Evolutionary conservation across 2,113 vertebrate species (phyloP).

Genomic region (Pelvicachromis taeniatus): DNA sequence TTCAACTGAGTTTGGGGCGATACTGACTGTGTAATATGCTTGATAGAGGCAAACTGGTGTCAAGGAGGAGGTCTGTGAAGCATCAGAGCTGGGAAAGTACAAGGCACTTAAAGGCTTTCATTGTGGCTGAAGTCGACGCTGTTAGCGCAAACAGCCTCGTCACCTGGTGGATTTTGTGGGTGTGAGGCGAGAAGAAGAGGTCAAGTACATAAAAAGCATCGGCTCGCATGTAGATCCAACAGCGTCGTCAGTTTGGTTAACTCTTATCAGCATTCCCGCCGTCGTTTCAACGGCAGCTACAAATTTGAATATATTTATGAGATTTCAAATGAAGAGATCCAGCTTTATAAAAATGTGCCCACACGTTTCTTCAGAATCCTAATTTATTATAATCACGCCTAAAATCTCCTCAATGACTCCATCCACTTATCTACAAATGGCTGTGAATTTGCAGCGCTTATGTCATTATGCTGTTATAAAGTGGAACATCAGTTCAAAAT

Average conservation of each 20-base stretch:
- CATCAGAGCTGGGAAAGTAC: conserved; percentile 13
- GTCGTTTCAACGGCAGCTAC: neutral
- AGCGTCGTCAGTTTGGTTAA: neutral
- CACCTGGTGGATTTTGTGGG: conserved; percentile 38
- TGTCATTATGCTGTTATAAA: conserved; percentile 42
- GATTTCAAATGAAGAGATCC: conserved; percentile 7
- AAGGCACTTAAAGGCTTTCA: conserved; percentile 36
- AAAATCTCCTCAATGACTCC: conserved; percentile 49
- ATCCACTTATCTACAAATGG: conserved; percentile 45
- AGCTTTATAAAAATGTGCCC: conserved; percentile 4
- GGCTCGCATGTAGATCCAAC: conserved; percentile 16
- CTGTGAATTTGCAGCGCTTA: conserved; percentile 24
- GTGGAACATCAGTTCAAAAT: conserved; percentile 38
- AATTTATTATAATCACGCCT: conserved; percentile 45
- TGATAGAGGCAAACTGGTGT: neutral
- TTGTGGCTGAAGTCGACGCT: conserved; percentile 31
- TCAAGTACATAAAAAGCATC: conserved; percentile 39
- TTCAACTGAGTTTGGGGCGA: neutral
- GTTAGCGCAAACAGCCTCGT: conserved; percentile 47
- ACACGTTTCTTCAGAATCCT: conserved; percentile 27
- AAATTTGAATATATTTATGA: conserved; percentile 28
- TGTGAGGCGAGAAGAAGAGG: conserved; percentile 5
- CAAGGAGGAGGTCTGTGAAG: conserved; percentile 6
- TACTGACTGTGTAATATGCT: neutral
- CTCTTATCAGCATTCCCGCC: neutral